Base-by-base conservation (phyloP, 2,888 invertebrate species). In the Julus scandinavius region DNA sequence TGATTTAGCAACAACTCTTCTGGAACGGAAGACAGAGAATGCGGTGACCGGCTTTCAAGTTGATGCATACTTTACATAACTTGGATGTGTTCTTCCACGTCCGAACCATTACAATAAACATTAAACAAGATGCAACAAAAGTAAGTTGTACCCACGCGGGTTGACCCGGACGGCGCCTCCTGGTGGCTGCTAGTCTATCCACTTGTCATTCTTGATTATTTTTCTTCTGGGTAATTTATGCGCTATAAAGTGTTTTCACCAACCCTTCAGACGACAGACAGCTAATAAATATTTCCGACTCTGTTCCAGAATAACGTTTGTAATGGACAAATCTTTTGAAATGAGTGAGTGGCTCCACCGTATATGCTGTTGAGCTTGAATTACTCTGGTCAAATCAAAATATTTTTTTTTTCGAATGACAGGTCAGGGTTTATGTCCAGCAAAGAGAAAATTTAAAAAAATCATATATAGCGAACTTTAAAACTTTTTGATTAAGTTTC, bases 31-130 rank as follows among this genome's bases (percentile, higher is more conserved):
- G 40, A 83, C n/a, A 5, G 72, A n/a, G n/a, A 29, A n/a, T 72
- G 72, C 72, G 29, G 6, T 72, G 72, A 72, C 45, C 45, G 45
- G 54, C 54, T 17, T 29, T 83, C 40, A 20, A 83, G 83, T 83
- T 83, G 29, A n/a, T 83, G 83, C 83, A 83, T 83, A 83, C 83
- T 83, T 83, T 83, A 83, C 83, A 83, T 83, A 83, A 83, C 83
- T 83, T 83, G 29, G 54, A 13, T 15, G 17, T 54, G 54, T 54
- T 54, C 54, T 13, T 54, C 54, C 15, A 17, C 54, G 54, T 54
- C 54, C 54, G 54, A 54, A 54, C 54, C 54, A 54, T 54, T 54
- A 54, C 54, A 54, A 54, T 54, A 54, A 54, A 54, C 54, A 54
- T 54, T 54, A 54, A 54, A 54, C 54, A 54, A 13, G 54, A 54